Evolutionary conservation across 2,797 vertebrate genomes (phyloP), one percentile per base, ranked within the genome.

Genomic region (Telmatherina bonti): DNA sequence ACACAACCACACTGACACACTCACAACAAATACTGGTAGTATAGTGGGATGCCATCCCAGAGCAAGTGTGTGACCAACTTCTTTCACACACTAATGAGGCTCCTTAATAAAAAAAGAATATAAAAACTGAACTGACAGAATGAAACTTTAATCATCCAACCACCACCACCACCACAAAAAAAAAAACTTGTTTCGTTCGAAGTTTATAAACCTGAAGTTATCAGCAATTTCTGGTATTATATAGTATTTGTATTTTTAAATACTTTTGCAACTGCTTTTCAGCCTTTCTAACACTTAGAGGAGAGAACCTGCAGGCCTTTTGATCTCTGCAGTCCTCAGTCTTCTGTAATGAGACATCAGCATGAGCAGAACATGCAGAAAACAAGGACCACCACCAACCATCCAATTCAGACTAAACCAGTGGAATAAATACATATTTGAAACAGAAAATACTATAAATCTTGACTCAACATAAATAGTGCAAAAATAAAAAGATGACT

Each of bases 371-470:
- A 45, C 43, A 47, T 47, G 45, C 45, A 47, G 45, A 11, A 47
- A 22, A 47, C 45, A 22, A 47, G 9, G n/a, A 47, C 20, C n/a
- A 47, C 9, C 31, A 51, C 9, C 7, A 30, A 22, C 30, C 18
- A 49, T 36, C 31, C 18, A 24, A 16, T 3, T 35, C 16, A 18
- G 12, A 27, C 24, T 3, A 29, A 67, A 35, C 41, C 18, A 9
- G 24, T 51, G 7, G 15, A 24, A 41, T 15, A 38, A 29, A 47
- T 15, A 2, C 9, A 51, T 51, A 24, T 10, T 47, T 7, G n/a
- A 47, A 47, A 24, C 15, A 10, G 4, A 62, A 62, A 35, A 52
- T n/a, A 27, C 36, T 27, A 52, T 27, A 30, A 59, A 53, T 66
- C 13, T 54, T 36, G n/a, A 20, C 26, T 69, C 15, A 22, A 51